Evolutionary conservation across 1,140 invertebrate species (phyloP).

Genomic region (Meteorus sp.): DNA sequence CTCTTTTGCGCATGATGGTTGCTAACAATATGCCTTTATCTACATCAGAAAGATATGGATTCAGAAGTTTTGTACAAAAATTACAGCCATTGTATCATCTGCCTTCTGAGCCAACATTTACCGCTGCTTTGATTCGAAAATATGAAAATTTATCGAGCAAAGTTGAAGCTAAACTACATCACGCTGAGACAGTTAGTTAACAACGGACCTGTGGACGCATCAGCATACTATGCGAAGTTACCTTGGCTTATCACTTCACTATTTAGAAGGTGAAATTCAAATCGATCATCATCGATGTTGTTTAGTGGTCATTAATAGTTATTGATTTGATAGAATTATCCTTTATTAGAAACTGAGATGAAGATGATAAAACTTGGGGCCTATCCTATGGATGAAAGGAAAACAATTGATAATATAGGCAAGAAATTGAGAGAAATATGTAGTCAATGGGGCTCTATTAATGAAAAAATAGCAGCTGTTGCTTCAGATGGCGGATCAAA

Average conservation of each 20-base stretch:
- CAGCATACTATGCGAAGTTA: neutral
- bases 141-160: neutral
- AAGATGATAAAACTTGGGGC: neutral
- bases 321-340: no score
- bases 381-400: neutral
- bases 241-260: neutral
- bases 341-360: conserved; percentile 9
- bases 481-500: conserved; percentile 20
- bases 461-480: conserved; percentile 9
- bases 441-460: neutral
- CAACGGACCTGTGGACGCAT: neutral
- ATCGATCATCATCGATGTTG: no score
- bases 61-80: neutral
- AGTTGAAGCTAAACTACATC: neutral
- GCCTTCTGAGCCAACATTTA: neutral
- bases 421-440: neutral
- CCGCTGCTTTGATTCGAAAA: neutral
- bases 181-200: neutral
- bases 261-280: neutral
- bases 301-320: no score
- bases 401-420: conserved; percentile 3
- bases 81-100: neutral
- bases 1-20: neutral
- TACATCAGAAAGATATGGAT: neutral
- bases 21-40: neutral